These are phyloP conservation scores for Eurois occulta DNA, from an alignment of 2,888 invertebrate species.

Conservation along the genomic window DNA sequence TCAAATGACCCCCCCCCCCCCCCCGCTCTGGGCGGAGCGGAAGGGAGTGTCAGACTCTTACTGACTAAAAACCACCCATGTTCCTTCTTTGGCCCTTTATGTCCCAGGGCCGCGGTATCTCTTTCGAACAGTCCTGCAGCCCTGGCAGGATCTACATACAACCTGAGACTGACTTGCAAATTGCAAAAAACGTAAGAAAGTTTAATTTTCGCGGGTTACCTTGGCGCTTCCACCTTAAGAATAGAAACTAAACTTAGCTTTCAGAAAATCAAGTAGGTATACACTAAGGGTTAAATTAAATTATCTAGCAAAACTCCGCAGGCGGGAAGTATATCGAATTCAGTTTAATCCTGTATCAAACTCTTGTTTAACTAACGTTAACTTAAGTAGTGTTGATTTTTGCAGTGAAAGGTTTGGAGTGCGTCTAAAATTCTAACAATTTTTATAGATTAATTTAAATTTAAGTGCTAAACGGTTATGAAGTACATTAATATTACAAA, in stretches of 20 bases:
- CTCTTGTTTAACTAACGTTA: not conserved
- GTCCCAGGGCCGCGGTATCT: too few species aligned
- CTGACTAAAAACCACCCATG: too few species aligned
- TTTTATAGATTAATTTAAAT: not conserved
- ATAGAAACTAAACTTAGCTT: not conserved
- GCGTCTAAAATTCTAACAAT: not conserved
- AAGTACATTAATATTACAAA: conserved; percentile 7
- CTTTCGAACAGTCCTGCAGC: too few species aligned
- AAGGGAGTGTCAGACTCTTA: too few species aligned
- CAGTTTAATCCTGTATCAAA: not conserved
- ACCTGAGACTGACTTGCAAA: too few species aligned
- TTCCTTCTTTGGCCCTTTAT: too few species aligned
- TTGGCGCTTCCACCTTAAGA: too few species aligned
- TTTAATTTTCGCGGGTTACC: too few species aligned
- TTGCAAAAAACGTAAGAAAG: too few species aligned
- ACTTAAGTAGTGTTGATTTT: not conserved
- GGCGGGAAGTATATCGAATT: not conserved
- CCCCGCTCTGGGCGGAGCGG: too few species aligned
- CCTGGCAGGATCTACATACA: too few species aligned
- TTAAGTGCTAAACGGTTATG: not conserved
- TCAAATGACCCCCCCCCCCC: too few species aligned
- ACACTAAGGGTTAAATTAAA: not conserved
- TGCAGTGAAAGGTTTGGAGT: not conserved
- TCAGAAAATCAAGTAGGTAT: not conserved
- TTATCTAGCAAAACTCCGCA: not conserved